Base-by-base conservation (phyloP, 2,797 vertebrate genomes). In the Emys orbicularis region DNA sequence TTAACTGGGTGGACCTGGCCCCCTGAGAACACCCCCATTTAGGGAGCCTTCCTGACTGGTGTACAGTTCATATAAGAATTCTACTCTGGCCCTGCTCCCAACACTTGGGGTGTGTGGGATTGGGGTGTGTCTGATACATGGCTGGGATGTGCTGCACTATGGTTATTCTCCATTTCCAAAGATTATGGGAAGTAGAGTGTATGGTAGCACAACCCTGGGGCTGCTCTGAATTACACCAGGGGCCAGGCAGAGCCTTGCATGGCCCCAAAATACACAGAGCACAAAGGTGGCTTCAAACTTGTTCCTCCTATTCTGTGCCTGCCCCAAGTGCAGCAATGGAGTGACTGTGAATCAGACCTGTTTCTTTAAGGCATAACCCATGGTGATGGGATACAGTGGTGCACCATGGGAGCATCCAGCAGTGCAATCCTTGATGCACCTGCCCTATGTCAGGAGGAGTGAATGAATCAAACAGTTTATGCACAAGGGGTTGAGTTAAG, bases 321-420 rank as follows among this genome's bases (percentile, higher is more conserved):
- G 80, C 56, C 77, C 93, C 37, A 6, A 68, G 7, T 87, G 94
- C 79, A 41, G 68, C 37, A 3, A 41, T 86, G 81, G 54, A 80
- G 68, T 4, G 68, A 50, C 13, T 50, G 44, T 80, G 21, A 83
- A 41, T 31, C 76, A 83, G 76, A 25, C 49, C 25, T 81, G 53
- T 92, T 92, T 94, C 34, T 81, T 59, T 83, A 83, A 91, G 82
- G 31, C 61, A 12, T 74, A 81, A 49, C 83, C 89, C n/a, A 9
- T 89, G 21, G 18, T 54, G 37, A 47, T 93, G 53, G 81, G 59
- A 84, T 92, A 83, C 0, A 34, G 4, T 23, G 54, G 53, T 27
- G 31, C 65, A 76, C 44, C 50, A 0, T 0, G 0, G 0, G 15
- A 34, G 31, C 6, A n/a, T 16, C 15, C 15, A 34, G 27, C 29